Conservation (phyloP, 92 coral and sea anemone species). For the Meandrina meandrites region DNA sequence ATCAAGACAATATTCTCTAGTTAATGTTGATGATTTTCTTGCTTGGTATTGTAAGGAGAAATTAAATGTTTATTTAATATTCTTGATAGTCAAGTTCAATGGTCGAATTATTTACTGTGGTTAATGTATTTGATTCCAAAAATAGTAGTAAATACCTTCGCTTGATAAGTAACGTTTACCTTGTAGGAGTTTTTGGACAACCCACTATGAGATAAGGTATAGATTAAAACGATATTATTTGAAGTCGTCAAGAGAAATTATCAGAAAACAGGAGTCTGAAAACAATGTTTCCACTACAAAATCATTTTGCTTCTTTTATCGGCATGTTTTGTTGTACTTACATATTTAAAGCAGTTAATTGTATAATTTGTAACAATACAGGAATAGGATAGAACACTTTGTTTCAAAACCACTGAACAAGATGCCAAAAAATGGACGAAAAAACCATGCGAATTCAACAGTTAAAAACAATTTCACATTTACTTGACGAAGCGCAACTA, state of each 20-base stretch:
- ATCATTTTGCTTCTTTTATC: neutral
- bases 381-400: neutral
- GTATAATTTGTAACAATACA: neutral
- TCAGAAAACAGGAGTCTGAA: no score
- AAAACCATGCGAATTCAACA: neutral
- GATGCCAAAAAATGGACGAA: neutral
- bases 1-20: neutral
- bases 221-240: neutral
- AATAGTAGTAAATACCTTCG: neutral
- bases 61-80: neutral
- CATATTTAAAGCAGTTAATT: neutral
- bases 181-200: neutral
- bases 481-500: neutral
- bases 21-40: neutral
- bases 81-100: neutral
- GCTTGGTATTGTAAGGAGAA: neutral
- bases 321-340: neutral
- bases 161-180: neutral
- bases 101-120: neutral
- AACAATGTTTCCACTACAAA: neutral
- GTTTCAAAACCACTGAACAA: neutral
- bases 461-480: neutral
- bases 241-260: neutral
- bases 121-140: neutral
- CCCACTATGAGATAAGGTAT: neutral